A percentile compares a stretch with the other conserved stretches of the same genome.
These are phyloP conservation scores for Zapus hudsonius DNA, from an alignment of 2,113 vertebrate species.

Conservation along the genomic window DNA sequence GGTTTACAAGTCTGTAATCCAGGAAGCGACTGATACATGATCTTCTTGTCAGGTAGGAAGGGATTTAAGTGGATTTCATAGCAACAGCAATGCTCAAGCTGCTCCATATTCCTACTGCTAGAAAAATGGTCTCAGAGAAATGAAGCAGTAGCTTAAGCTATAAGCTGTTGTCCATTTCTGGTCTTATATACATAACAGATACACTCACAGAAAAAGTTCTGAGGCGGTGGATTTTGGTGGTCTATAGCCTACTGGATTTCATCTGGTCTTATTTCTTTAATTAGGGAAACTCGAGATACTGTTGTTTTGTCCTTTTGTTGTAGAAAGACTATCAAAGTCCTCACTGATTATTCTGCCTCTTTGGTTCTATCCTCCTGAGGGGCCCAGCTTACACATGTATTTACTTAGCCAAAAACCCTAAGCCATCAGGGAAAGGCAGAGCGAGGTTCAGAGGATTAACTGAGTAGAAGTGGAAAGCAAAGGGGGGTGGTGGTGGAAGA, in stretches of 20 bases:
- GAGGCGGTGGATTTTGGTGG: not conserved
- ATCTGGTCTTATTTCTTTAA: slow-evolving; percentile 1
- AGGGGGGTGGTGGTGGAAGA: not conserved
- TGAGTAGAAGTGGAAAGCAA: not conserved
- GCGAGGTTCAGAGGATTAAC: not conserved
- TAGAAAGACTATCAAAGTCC: not conserved
- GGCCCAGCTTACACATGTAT: not conserved
- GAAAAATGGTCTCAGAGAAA: not conserved
- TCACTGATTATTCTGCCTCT: not conserved
- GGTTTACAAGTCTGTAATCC: not conserved
- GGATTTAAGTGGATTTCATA: not conserved
- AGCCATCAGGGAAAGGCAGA: not conserved
- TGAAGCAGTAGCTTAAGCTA: too few relatives aligned
- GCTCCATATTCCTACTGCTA: not conserved
- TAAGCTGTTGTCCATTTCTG: not conserved
- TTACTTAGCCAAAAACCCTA: not conserved
- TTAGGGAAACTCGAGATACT: not conserved
- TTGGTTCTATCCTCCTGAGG: not conserved
- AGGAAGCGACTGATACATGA: not conserved
- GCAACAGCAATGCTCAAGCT: not conserved
- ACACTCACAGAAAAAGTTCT: not conserved
- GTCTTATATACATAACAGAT: not conserved
- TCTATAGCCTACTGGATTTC: not conserved
- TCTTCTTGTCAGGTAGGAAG: not conserved
- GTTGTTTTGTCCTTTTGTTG: not conserved